These are phyloP conservation scores for Champsocephalus esox DNA, from an alignment of 2,797 vertebrate species.

Conservation along the genomic window DNA sequence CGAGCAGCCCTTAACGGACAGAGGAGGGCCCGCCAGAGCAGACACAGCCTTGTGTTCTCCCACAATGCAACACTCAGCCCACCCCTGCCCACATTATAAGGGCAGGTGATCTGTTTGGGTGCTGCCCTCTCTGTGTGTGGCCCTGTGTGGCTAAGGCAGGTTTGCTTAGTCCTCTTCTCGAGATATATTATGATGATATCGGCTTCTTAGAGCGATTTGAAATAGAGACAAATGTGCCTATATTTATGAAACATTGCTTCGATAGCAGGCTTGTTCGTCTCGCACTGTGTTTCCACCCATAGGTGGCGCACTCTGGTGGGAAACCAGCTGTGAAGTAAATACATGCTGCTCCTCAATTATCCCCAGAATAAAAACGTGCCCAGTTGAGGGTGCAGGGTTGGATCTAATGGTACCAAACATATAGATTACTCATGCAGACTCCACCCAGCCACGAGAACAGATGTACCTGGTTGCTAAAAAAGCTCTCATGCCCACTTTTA, in stretches of 20 bases:
- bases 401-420: conserved; percentile 33
- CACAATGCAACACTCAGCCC: conserved; percentile 54
- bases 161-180: conserved; percentile 26
- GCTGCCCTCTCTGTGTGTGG: conserved; percentile 33
- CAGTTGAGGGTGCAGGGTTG: conserved; percentile 15
- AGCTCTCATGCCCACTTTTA: conserved; percentile 9
- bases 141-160: conserved; percentile 27
- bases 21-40: conserved; percentile 56
- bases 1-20: conserved; percentile 79
- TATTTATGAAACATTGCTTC: conserved; percentile 56
- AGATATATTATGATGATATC: conserved; percentile 37
- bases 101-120: conserved; percentile 30
- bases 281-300: conserved; percentile 20
- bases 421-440: conserved; percentile 35
- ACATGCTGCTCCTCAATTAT: no score
- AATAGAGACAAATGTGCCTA: conserved; percentile 51
- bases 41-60: conserved; percentile 43
- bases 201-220: conserved; percentile 40
- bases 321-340: conserved; percentile 16
- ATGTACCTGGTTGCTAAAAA: conserved; percentile 9
- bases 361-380: conserved; percentile 15
- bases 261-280: conserved; percentile 36
- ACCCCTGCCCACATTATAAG: conserved; percentile 18
- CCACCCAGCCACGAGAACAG: conserved; percentile 16
- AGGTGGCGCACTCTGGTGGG: conserved; percentile 22